Conservation (phyloP, 2,797 vertebrate species). For the Sebastiscus albofasciatus region DNA sequence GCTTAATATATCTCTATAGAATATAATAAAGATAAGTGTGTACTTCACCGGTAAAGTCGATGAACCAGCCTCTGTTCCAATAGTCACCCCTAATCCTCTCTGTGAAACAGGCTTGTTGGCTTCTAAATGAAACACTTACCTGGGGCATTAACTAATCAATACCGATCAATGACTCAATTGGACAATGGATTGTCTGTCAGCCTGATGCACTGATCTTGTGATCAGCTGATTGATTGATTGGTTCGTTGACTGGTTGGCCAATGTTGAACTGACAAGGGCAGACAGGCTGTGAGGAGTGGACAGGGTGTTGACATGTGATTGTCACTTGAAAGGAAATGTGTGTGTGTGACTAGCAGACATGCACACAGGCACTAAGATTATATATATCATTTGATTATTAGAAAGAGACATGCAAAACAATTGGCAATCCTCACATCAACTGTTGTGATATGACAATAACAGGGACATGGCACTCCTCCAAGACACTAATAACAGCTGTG, state of each 20-base stretch:
- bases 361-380: neutral
- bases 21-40: constrained; percentile 12
- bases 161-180: constrained; percentile 32
- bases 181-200: constrained; percentile 31
- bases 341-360: neutral
- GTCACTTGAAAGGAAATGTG: neutral
- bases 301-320: neutral
- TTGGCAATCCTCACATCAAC: neutral
- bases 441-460: neutral
- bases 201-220: constrained; percentile 24
- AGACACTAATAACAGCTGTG: neutral
- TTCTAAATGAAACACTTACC: constrained; percentile 36
- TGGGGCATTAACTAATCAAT: constrained; percentile 44
- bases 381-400: neutral
- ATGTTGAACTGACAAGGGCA: constrained; percentile 31
- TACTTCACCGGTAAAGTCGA: constrained; percentile 9
- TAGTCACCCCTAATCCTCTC: neutral
- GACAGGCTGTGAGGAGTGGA: neutral
- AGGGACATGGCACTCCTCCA: neutral
- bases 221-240: constrained; percentile 41
- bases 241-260: constrained; percentile 15
- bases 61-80: constrained; percentile 12
- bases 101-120: constrained; percentile 10
- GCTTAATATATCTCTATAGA: constrained; percentile 13
- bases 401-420: neutral